Evolutionary conservation across 2,888 invertebrate species (phyloP).

Genomic region (Tortricodes alternella): DNA sequence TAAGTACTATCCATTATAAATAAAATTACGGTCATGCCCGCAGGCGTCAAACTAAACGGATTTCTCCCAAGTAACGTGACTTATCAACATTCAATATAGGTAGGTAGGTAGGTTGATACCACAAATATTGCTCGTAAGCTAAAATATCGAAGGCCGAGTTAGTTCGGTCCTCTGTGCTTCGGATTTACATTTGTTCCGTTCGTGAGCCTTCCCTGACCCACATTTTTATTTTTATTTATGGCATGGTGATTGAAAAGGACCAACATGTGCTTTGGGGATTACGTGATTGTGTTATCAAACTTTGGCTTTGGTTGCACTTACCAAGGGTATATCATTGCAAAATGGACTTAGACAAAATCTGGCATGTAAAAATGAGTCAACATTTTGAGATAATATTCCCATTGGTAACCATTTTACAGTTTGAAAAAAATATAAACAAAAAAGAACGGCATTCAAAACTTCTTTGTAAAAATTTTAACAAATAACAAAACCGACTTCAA

Average conservation of each 20-base stretch:
- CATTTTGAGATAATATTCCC: too few relatives aligned
- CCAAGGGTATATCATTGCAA: too few relatives aligned
- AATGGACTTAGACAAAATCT: too few relatives aligned
- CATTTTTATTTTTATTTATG: slow-evolving; percentile 26
- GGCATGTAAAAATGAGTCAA: too few relatives aligned
- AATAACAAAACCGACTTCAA: too few relatives aligned
- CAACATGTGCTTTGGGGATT: slow-evolving; percentile 24
- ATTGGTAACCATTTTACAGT: too few relatives aligned
- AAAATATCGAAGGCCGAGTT: background rate
- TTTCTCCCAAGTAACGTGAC: background rate
- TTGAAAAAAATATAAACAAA: too few relatives aligned
- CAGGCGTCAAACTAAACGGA: background rate
- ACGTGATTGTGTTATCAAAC: slow-evolving; percentile 6
- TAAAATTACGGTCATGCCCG: background rate
- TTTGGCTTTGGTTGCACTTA: background rate
- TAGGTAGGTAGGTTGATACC: background rate
- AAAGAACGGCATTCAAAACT: too few relatives aligned
- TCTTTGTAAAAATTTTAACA: too few relatives aligned
- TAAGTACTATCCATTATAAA: background rate
- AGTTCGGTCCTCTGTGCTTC: slow-evolving; percentile 10
- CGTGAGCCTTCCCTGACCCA: slow-evolving; percentile 9
- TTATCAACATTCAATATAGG: background rate
- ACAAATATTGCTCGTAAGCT: slow-evolving; percentile 7
- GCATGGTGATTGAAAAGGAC: slow-evolving; percentile 23
- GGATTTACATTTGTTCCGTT: slow-evolving; percentile 16